Evolutionary conservation across 2,797 vertebrate species (phyloP), one percentile per base, ranked within the genome.

Genomic region (Sebastes oblongus): DNA sequence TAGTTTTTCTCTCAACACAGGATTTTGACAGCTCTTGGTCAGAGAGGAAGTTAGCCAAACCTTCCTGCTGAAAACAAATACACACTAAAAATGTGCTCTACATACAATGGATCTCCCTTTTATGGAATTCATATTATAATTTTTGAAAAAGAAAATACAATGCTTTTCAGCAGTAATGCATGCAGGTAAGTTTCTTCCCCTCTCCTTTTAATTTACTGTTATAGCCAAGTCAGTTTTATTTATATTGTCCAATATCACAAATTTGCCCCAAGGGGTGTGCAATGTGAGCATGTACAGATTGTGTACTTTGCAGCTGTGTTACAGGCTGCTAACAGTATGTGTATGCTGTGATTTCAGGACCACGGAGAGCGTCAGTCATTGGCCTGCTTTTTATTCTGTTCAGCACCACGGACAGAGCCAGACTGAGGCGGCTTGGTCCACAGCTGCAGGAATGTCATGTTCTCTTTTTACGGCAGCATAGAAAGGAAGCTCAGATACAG

Each of bases 361-460:
- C 60, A 62, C 2, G 36, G 61, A 78, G 34, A 67, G 68, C 18
- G 4, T 18, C 62, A 32, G 29, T 42, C 42, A 25, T n/a, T 16
- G 67, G 20, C 29, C 30, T 27, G 11, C 64, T 42, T 74, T 65
- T 56, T 42, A 18, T 66, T 59, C 22, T 32, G 24, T 75, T 82
- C 70, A 88, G 77, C 81, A 72, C 73, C 60, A 62, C 4, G 58
- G 82, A 85, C 69, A 83, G 61, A 72, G 27, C 32, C 52, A 61
- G 34, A 65, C 39, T 1, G 20, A 73, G 36, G 67, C 62, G 42
- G 67, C 59, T 18, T 8, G 50, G 46, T 65, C 59, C 64, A 66
- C 65, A 64, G 78, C 65, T 42, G 62, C 73, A 39, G 18, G 8
- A 52, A 80, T 68, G 61, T 54, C 55, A 14, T 69, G 42, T 72